A percentile compares a stretch with the other conserved stretches of the same genome.
phyloP scores from a whole-genome alignment of 2,888 invertebrate species.

The Trichogramma dendrolimi region DNA sequence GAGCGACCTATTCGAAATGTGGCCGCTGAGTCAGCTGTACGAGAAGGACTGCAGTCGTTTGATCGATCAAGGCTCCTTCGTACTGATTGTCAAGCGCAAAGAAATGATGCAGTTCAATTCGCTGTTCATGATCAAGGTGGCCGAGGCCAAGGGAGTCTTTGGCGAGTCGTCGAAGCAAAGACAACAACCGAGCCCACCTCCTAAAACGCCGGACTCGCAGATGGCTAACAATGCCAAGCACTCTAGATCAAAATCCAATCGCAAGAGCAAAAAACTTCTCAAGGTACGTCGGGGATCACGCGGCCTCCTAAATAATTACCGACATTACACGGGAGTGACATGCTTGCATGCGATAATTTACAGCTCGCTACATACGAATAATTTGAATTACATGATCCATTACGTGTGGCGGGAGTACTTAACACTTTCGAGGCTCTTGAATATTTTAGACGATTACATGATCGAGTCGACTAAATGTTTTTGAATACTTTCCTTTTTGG shows the following conservation, averaged over 20 bases:
- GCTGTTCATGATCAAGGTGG: slow-evolving; percentile 79
- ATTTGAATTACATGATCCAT: too few relatives aligned
- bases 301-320: too few relatives aligned
- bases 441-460: too few relatives aligned
- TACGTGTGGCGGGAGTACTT: too few relatives aligned
- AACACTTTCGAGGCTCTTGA: too few relatives aligned
- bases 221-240: slow-evolving; percentile 33
- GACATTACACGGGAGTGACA: too few relatives aligned
- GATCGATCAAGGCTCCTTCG: slow-evolving; percentile 59
- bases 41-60: slow-evolving; percentile 53
- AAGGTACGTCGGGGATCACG: not conserved
- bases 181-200: slow-evolving; percentile 35
- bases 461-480: too few relatives aligned
- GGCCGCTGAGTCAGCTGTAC: slow-evolving; percentile 60
- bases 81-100: slow-evolving; percentile 67
- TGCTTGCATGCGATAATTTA: too few relatives aligned
- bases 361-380: too few relatives aligned
- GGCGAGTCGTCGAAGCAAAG: slow-evolving; percentile 51
- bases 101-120: slow-evolving; percentile 74
- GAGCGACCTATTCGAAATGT: slow-evolving; percentile 67
- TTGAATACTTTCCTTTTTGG: too few relatives aligned
- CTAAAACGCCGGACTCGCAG: slow-evolving; percentile 27
- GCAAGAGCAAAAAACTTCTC: not conserved
- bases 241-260: slow-evolving; percentile 28
- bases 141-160: slow-evolving; percentile 75